Percentiles rank a stretch among this genome's conserved stretches.
Evolutionary conservation across 1,140 invertebrate species (phyloP).

Genomic region (Heliconius hermathena): DNA sequence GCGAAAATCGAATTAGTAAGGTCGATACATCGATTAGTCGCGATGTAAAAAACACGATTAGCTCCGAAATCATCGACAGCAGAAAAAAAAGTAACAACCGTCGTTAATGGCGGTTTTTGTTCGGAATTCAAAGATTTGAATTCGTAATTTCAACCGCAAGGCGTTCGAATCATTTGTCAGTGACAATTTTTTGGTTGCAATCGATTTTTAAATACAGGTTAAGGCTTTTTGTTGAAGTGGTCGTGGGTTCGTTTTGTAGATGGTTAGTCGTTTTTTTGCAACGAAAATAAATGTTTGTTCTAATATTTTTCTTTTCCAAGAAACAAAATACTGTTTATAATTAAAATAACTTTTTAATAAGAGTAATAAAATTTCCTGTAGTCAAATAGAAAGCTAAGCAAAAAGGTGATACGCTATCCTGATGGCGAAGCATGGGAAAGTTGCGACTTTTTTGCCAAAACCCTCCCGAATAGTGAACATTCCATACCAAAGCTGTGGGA

Average conservation of each 20-base stretch:
- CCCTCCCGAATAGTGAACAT: conserved; percentile 53
- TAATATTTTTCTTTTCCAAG: neutral
- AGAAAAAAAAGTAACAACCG: conserved; percentile 72
- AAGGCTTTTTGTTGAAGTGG: conserved; percentile 53
- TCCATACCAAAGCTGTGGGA: conserved; percentile 71
- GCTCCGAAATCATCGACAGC: conserved; percentile 74
- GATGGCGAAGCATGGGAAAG: conserved; percentile 64
- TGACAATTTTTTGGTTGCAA: conserved; percentile 80
- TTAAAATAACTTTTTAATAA: conserved; percentile 10
- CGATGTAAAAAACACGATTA: conserved; percentile 76
- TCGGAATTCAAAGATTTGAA: conserved; percentile 79
- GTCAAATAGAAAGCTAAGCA: conserved; percentile 20
- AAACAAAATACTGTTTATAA: neutral
- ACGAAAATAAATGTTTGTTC: conserved; percentile 13
- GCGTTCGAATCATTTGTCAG: conserved; percentile 80
- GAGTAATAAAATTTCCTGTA: conserved; percentile 13
- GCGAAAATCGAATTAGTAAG: conserved; percentile 75
- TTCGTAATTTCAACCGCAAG: conserved; percentile 79
- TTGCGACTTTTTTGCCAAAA: conserved; percentile 64
- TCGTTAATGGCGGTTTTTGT: conserved; percentile 77
- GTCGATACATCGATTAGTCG: conserved; percentile 74
- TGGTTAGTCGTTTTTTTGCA: conserved; percentile 32
- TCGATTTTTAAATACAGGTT: conserved; percentile 79
- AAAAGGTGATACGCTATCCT: conserved; percentile 27
- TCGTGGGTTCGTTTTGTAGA: conserved; percentile 42